These are phyloP conservation scores for Octopus sinensis DNA, from an alignment of 1,140 invertebrate species.

Conservation along the genomic window DNA sequence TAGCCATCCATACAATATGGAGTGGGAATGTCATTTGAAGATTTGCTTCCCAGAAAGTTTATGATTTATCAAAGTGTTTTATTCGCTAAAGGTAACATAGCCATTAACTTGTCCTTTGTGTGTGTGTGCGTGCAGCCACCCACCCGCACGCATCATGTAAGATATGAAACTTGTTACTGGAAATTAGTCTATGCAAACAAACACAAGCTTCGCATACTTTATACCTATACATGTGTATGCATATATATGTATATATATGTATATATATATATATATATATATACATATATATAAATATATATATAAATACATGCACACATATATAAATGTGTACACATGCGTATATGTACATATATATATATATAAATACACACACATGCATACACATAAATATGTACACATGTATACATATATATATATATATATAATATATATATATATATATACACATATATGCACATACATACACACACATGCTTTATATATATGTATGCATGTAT, in stretches of 20 bases:
- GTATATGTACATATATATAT: no score
- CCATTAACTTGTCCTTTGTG: neutral
- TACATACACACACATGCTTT: neutral
- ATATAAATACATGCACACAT: neutral
- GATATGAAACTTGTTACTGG: neutral
- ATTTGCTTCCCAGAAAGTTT: no score
- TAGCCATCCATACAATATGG: no score
- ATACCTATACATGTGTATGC: neutral
- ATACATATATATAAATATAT: neutral
- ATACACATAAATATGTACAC: neutral
- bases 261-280: conserved; percentile 5
- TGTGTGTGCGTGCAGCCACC: no score
- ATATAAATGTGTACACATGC: no score
- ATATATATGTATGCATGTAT: neutral
- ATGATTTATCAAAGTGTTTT: neutral
- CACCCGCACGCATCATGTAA: no score
- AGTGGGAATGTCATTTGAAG: no score
- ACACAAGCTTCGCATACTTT: neutral
- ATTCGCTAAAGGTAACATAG: neutral
- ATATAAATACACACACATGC: no score
- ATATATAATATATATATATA: neutral
- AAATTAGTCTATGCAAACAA: neutral
- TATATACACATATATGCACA: neutral
- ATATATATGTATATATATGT: neutral
- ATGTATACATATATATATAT: neutral